A percentile compares a stretch with the other conserved stretches of the same genome.
Evolutionary conservation across 2,888 invertebrate genomes (phyloP).

Genomic region (Drosophila sordidapex): DNA sequence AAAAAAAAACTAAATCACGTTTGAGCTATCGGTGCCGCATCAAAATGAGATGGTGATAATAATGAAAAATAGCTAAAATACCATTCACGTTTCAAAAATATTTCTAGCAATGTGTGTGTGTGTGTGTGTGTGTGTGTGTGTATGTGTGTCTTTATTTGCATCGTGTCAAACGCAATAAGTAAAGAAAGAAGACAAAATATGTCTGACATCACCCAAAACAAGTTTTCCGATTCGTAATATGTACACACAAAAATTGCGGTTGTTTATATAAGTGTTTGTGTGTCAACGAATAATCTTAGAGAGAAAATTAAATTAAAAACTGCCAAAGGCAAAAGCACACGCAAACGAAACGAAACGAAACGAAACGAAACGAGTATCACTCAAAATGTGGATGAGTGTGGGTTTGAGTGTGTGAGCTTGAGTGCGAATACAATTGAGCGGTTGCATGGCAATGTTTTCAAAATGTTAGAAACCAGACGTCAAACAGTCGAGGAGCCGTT

Average conservation of each 20-base stretch:
- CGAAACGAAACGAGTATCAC: constrained; percentile 24
- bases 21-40: constrained; percentile 22
- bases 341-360: constrained; percentile 19
- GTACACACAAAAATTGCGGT: constrained; percentile 29
- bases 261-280: constrained; percentile 42
- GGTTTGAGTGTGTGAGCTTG: constrained; percentile 10
- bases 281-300: constrained; percentile 52
- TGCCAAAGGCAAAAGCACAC: constrained; percentile 30
- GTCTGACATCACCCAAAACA: constrained; percentile 75
- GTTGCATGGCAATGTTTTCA: constrained; percentile 20
- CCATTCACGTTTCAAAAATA: constrained; percentile 33
- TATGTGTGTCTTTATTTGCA: not conserved
- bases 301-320: constrained; percentile 39
- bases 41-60: constrained; percentile 16
- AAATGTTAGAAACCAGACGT: constrained; percentile 44
- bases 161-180: constrained; percentile 26
- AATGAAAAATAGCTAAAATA: constrained; percentile 13
- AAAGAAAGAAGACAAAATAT: constrained; percentile 39
- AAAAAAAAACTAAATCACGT: constrained; percentile 5
- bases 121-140: not conserved
- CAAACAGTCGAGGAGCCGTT: constrained; percentile 40
- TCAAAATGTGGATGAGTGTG: constrained; percentile 35
- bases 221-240: constrained; percentile 40
- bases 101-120: constrained; percentile 3
- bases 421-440: constrained; percentile 12